Evolutionary conservation across 2,888 invertebrate species (phyloP).

Genomic region (Chironomus riparius): DNA sequence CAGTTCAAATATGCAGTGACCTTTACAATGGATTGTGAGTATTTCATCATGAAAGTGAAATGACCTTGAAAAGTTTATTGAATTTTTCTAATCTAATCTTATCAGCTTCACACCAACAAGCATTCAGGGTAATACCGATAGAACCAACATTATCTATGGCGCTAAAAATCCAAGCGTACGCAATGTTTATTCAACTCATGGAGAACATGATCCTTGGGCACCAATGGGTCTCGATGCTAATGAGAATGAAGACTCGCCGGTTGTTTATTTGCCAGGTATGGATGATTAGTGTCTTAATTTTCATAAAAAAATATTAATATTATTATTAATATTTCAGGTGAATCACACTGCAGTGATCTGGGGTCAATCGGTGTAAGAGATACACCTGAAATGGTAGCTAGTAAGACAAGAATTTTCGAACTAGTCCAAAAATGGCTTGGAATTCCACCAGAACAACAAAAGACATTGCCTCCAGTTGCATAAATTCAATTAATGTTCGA

Average conservation of each 20-base stretch:
- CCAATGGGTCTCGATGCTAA: slow-evolving; percentile 43
- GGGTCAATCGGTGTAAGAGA: slow-evolving; percentile 34
- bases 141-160: slow-evolving; percentile 46
- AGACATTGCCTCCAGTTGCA: too few relatives aligned
- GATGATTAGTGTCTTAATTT: slow-evolving; percentile 15
- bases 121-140: slow-evolving; percentile 13
- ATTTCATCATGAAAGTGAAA: too few relatives aligned
- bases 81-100: not conserved
- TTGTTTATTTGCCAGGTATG: slow-evolving; percentile 34
- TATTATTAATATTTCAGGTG: slow-evolving; percentile 33
- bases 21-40: slow-evolving; percentile 32
- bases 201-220: slow-evolving; percentile 50
- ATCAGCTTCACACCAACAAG: slow-evolving; percentile 9
- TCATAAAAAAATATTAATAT: too few relatives aligned
- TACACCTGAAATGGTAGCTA: slow-evolving; percentile 35
- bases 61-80: not conserved
- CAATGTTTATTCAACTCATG: slow-evolving; percentile 48
- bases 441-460: not conserved
- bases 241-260: slow-evolving; percentile 29
- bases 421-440: slow-evolving; percentile 35
- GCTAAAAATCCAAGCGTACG: slow-evolving; percentile 42
- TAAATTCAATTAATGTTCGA: too few relatives aligned
- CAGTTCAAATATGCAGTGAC: slow-evolving; percentile 35
- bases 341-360: slow-evolving; percentile 38
- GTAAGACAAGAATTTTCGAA: slow-evolving; percentile 34